Evolutionary conservation across 2,797 vertebrate genomes (phyloP), one percentile per base, ranked within the genome.

Genomic region (Sebastes goodei): DNA sequence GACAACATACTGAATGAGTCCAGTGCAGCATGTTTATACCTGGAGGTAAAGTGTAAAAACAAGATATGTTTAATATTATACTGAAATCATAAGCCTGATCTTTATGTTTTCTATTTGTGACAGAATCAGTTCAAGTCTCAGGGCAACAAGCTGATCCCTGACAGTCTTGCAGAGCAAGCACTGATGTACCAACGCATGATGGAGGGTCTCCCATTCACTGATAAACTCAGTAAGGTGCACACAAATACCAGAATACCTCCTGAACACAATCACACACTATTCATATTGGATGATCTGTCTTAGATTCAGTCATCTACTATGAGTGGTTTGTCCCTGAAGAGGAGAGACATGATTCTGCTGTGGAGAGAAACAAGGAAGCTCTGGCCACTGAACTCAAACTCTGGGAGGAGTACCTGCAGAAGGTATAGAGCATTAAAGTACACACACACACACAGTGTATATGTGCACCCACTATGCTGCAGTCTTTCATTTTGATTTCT

Each of bases 321-420:
- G 35, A 89, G 4, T 94, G 81, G 76, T 84, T 52, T 17, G 68
- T 95, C 46, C 95, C 95, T 49, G 92, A 95, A 76, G 93, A 5
- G 8, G 95, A 96, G 87, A 85, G 89, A 38, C 94, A 89, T 23
- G 95, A 94, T 33, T 94, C 92, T 0, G 91, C 93, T 25, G 4
- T 93, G 32, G 91, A 81, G 78, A 92, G 93, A 67, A 91, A 95
- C 89, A 89, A 14, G 38, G 91, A 95, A 35, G 74, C 81, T 29
- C 81, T 95, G 69, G 25, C 6, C 12, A 10, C 85, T 56, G 95
- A 96, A 7, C 80, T 96, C 11, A 74, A 83, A 21, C 91, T 95
- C 1, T 96, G 95, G 95, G 95, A 96, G 29, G 89, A 92, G 21
- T 94, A 95, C 88, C 81, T 95, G 66, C 65, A 92, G 81, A 94